Evolutionary conservation across 2,797 vertebrate species (phyloP), one percentile per base, ranked within the genome.

Genomic region (Lacerta agilis): DNA sequence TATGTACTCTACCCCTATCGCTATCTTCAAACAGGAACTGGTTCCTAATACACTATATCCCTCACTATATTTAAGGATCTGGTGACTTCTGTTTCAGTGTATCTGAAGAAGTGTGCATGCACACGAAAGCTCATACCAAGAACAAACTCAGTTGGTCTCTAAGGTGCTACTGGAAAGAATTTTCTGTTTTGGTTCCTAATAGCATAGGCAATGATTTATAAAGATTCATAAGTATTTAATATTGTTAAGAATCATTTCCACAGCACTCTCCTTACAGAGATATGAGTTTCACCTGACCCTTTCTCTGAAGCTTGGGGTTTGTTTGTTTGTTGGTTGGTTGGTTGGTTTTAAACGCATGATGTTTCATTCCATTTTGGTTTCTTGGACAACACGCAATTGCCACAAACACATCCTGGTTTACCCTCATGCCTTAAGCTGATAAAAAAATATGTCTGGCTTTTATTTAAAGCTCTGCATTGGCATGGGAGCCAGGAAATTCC

Each of bases 401-500:
- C 87, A 88, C 20, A 85, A 92, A 88, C 23, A 86, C 23, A 45
- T 33, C n/a, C 55, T 79, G 25, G 33, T 75, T 66, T 91, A 80
- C 88, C 92, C 82, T 38, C 78, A 87, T 90, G 88, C 72, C 80
- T 87, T 86, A 90, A 84, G 86, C 58, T 88, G 86, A 85, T 86
- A 91, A 84, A 69, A 84, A 69, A 89, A 92, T 15, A 55, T 38
- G 83, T 84, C 89, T 90, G 0, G 0, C 7, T 2, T 87, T 85
- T 77, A 90, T 94, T 94, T 89, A 93, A 93, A 93, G 49, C 72
- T 72, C 86, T 76, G 5, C 38, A 84, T 93, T 93, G 82, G 86
- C n/a, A 55, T 81, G 90, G 90, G 85, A 91, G 89, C 33, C 87
- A 92, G 15, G 90, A 89, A 83, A 79, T 82, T 71, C 79, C 84